Evolutionary conservation across 2,888 invertebrate species (phyloP).

Genomic region (Harpalus rubripes): DNA sequence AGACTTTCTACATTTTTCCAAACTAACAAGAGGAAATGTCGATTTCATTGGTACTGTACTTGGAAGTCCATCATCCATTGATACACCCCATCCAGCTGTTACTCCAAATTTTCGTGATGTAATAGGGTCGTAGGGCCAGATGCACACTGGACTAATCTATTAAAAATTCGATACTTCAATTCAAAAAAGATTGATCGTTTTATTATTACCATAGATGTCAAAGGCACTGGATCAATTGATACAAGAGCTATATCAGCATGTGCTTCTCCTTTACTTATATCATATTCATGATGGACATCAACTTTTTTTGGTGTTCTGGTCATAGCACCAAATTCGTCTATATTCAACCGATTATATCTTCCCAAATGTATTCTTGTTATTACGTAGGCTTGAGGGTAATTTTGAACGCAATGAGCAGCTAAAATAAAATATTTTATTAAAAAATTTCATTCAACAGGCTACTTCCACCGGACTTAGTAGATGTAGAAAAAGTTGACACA

Average conservation of each 20-base stretch:
- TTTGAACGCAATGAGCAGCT: constrained; percentile 47
- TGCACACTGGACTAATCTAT: constrained; percentile 41
- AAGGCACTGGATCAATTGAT: background rate
- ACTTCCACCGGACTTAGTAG: no score
- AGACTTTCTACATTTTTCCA: background rate
- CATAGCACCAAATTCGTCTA: background rate
- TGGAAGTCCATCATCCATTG: background rate
- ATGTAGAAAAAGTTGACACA: no score
- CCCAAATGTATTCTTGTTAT: constrained; percentile 13
- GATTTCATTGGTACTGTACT: constrained; percentile 16
- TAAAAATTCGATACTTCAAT: background rate
- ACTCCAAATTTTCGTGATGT: background rate
- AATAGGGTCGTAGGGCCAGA: background rate
- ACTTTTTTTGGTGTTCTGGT: background rate
- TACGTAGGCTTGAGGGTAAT: background rate
- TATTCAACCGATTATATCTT: background rate
- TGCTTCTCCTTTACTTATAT: background rate
- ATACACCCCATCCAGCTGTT: constrained; percentile 31
- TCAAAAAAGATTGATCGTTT: background rate
- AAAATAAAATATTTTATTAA: background rate
- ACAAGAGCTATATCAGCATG: constrained; percentile 52
- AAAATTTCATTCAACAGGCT: no score
- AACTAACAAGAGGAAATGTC: background rate
- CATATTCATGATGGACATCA: constrained; percentile 27
- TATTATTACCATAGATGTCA: background rate